These are phyloP conservation scores for Teleogryllus occipitalis DNA, from an alignment of 1,140 invertebrate species.

Conservation along the genomic window DNA sequence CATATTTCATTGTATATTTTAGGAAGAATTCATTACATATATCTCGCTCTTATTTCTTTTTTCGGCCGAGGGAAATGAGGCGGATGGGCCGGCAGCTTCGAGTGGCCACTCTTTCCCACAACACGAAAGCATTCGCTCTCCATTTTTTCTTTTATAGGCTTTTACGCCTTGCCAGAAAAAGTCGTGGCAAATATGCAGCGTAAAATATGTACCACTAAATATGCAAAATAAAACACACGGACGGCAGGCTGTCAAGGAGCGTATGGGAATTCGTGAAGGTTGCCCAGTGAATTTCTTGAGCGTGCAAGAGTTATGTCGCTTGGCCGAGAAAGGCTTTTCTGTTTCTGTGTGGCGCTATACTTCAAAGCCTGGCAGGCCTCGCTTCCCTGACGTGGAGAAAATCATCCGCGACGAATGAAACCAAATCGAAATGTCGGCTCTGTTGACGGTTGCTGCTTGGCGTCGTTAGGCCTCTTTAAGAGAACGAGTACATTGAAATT, in stretches of 20 bases:
- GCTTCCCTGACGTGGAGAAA: background rate
- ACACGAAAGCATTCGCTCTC: background rate
- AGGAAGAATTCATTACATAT: background rate
- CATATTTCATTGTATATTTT: background rate
- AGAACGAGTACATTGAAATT: no score
- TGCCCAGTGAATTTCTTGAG: background rate
- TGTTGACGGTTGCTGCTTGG: background rate
- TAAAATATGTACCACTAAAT: conserved; percentile 2
- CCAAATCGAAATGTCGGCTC: background rate
- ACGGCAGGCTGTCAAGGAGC: background rate
- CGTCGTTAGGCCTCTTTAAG: background rate
- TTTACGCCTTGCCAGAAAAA: background rate
- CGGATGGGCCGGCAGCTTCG: background rate
- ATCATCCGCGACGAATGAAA: background rate
- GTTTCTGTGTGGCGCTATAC: no score
- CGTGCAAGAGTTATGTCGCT: background rate
- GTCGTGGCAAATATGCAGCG: background rate
- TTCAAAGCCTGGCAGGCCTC: background rate
- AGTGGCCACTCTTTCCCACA: background rate
- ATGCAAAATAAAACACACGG: background rate
- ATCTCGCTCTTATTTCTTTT: background rate
- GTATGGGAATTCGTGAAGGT: background rate
- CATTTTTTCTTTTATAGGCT: background rate
- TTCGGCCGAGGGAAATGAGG: background rate
- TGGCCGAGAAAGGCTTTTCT: background rate